Percentiles rank a stretch among this genome's conserved stretches.
phyloP scores from a whole-genome alignment of 2,797 vertebrate species.

The Thunnus albacares region DNA sequence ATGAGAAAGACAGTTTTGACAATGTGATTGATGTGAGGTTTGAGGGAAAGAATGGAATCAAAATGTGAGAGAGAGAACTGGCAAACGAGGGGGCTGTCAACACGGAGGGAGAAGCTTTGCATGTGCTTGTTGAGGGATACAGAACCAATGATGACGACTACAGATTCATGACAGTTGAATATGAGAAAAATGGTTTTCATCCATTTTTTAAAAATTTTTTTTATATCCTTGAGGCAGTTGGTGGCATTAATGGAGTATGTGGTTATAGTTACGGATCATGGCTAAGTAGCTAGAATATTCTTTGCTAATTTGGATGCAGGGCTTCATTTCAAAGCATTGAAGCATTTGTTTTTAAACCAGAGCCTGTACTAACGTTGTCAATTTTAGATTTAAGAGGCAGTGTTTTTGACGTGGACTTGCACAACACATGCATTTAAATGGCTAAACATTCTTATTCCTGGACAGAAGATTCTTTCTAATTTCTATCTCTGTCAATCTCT shows the following conservation, averaged over 20 bases:
- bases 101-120: slow-evolving; percentile 1
- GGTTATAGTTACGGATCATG: not conserved
- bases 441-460: too few species aligned
- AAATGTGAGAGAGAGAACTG: not conserved
- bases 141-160: slow-evolving; percentile 9
- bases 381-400: not conserved
- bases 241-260: not conserved
- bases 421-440: slow-evolving; percentile 10
- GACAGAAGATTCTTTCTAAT: too few species aligned
- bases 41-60: slow-evolving; percentile 8
- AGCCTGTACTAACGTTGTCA: not conserved
- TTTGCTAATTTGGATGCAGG: not conserved
- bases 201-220: not conserved
- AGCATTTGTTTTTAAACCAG: slow-evolving; percentile 1
- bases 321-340: slow-evolving; percentile 10
- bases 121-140: not conserved
- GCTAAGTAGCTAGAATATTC: not conserved
- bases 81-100: slow-evolving; percentile 4
- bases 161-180: slow-evolving; percentile 18
- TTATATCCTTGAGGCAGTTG: slow-evolving; percentile 5
- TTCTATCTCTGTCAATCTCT: too few species aligned
- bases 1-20: slow-evolving; percentile 20
- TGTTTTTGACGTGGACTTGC: not conserved
- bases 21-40: slow-evolving; percentile 15
- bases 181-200: not conserved